Conservation (phyloP, 2,797 vertebrate genomes). For the Mico argentatus region DNA sequence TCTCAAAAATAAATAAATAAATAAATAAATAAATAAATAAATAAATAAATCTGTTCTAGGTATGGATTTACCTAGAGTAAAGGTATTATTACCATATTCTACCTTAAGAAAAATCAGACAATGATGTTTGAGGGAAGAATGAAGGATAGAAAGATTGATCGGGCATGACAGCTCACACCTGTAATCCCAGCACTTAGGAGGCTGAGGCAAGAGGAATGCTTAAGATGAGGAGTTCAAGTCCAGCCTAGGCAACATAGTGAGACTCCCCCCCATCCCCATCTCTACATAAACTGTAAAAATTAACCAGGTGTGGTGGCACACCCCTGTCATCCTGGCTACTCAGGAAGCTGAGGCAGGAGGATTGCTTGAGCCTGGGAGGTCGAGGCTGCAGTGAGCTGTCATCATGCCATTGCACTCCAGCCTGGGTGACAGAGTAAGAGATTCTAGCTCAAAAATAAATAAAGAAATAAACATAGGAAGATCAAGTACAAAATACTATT, state of each 20-base stretch:
- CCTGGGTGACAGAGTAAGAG: background rate
- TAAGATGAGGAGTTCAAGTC: background rate
- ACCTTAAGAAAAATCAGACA: background rate
- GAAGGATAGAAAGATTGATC: background rate
- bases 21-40: no score
- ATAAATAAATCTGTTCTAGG: background rate
- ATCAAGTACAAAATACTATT: background rate
- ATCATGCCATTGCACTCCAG: background rate
- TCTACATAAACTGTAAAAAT: background rate
- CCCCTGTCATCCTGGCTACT: background rate
- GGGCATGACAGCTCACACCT: background rate
- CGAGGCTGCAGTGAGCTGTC: background rate
- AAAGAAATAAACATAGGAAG: background rate
- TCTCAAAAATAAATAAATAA: no score
- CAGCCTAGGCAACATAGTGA: background rate
- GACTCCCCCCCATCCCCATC: background rate
- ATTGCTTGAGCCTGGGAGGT: background rate
- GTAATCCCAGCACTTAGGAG: background rate
- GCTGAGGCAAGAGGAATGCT: background rate
- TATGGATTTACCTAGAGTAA: background rate
- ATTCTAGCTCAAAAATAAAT: background rate
- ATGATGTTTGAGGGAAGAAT: background rate
- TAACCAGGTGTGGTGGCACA: background rate
- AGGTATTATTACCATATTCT: background rate
- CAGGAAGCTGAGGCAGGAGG: background rate